Evolutionary conservation across 2,797 vertebrate species (phyloP).

Genomic region (Cichlasoma orientale): DNA sequence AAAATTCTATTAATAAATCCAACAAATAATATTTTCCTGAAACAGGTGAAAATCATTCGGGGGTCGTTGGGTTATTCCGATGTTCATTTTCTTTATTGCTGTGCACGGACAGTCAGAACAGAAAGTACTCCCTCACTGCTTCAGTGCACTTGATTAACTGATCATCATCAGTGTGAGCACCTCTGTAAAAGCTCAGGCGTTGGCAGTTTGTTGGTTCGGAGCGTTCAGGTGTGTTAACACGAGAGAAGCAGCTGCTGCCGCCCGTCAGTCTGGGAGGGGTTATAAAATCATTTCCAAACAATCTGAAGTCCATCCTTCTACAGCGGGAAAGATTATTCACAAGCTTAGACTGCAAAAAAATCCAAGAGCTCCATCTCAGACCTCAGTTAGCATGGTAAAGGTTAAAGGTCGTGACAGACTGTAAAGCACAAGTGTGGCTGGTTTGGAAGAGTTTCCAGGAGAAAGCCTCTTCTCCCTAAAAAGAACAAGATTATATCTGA

Average conservation of each 20-base stretch:
- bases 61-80: not conserved
- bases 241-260: not conserved
- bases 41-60: not conserved
- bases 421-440: not conserved
- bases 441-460: not conserved
- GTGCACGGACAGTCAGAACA: not conserved
- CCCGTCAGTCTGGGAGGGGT: not conserved
- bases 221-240: not conserved
- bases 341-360: fast-evolving
- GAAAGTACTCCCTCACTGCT: not conserved
- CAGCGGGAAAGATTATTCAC: not conserved
- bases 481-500: not conserved
- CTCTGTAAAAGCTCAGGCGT: not conserved
- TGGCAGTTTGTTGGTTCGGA: not conserved
- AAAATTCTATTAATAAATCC: not conserved
- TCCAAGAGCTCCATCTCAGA: not conserved
- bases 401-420: not conserved
- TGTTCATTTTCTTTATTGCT: not conserved
- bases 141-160: not conserved
- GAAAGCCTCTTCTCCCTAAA: too few relatives aligned
- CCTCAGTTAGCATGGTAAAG: not conserved
- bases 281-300: not conserved
- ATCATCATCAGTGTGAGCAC: not conserved
- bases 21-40: not conserved
- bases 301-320: fast-evolving